Base-by-base conservation (phyloP, 2,113 vertebrate genomes). In the Galeopterus variegatus region DNA sequence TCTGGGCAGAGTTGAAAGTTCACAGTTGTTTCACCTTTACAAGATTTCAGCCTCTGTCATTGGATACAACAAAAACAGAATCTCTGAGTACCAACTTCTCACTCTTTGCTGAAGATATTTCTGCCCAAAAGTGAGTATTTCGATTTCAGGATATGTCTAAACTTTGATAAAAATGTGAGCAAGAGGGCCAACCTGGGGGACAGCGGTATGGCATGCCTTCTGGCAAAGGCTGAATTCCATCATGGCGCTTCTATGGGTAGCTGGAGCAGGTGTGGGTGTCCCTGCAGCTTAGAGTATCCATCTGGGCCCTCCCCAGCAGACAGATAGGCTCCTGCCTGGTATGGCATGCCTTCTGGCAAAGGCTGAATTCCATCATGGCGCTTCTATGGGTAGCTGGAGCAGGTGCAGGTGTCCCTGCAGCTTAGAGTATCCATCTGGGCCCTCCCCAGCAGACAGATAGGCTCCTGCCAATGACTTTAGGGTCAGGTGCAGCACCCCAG, bases 1-100 rank as follows among this genome's bases (percentile, higher is more conserved):
- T 67, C n/a, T 62, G 85, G 84, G 72, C 65, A 85, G 70, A 93
- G 15, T 92, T 62, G 84, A 65, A 90, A 92, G 92, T 93, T 72
- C 45, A 93, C 0, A 76, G 31, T 36, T 65, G 24, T 77, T 88
- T 72, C 77, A 73, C 33, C 19, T 92, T 84, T 14, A 45, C 3
- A 62, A 48, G 70, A 67, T 67, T 67, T 94, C 50, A 88, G 21
- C 70, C 56, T 96, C 13, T 67, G 95, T 69, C 70, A 91, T 82
- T 19, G 28, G 33, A 31, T 76, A 54, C 19, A 58, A 75, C 15
- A 86, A 76, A 94, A 77, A 84, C 7, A 70, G 24, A 81, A 26
- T n/a, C 18, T 70, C 36, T 28, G 33, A 67, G 24, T 23, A 67
- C 5, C 69, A 87, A 11, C 54, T n/a, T 41, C 62, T 83, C 36